Evolutionary conservation across 1,140 invertebrate genomes (phyloP), one percentile per base, ranked within the genome.

Genomic region (Teleogryllus occipitalis): DNA sequence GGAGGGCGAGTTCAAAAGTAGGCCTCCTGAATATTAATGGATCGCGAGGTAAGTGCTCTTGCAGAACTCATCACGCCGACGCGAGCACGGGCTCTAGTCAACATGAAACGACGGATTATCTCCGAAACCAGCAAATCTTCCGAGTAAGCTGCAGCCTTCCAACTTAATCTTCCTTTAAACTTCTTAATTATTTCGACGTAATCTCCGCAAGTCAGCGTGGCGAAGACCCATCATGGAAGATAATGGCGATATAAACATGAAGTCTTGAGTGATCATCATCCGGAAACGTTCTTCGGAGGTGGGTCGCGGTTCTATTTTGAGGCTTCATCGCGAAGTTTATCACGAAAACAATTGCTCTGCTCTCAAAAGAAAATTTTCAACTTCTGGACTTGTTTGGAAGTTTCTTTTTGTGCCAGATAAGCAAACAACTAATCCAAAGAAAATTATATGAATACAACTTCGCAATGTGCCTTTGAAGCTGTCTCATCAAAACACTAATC

Each of bases 131-230:
- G 27, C 27, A 39, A 39, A 39, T 39, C 27, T 39, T 39, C 27
- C 27, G 27, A 39, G 27, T 39, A 39, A 39, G 27, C 27, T 39
- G 18, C 54, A 1, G 18, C 18, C 54, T 65, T 18, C 54, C 54
- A 65, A 65, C 54, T 65, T 65, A 65, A 65, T 65, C 54, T 65
- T 65, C 54, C 54, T 18, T 65, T 65, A 65, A 65, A 65, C 54
- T 65, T 65, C 54, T 65, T 65, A 65, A 65, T 65, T 65, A 65
- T 65, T 65, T 65, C 54, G 0, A 65, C 54, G 54, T 65, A 65
- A 65, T 65, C 54, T 65, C 54, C 54, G 54, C 54, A 14, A 65
- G 54, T 65, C 54, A 65, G 54, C 54, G 54, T 65, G 27, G 27
- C 27, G 27, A 39, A 39, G 27, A 39, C 27, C 27, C 18, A 65